Percentiles rank a stretch among this genome's conserved stretches.
These are phyloP conservation scores for Branchinecta lynchi DNA, from an alignment of 1,140 invertebrate genomes.

Conservation along the genomic window DNA sequence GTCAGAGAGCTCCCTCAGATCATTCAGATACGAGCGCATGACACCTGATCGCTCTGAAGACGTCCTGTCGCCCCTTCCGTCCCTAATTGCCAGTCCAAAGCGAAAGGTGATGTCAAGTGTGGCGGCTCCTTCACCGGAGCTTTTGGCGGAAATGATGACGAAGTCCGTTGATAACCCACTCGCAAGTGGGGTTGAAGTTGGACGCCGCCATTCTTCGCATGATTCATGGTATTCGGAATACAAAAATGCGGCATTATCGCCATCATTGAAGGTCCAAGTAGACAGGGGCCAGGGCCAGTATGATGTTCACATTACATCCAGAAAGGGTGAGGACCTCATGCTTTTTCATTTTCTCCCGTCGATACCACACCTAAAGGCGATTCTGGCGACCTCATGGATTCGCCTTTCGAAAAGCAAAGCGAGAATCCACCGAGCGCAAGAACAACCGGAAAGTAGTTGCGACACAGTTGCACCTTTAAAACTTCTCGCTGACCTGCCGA, in stretches of 20 bases:
- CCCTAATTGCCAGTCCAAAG: neutral
- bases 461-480: too few species aligned
- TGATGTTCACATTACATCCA: constrained; percentile 67
- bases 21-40: neutral
- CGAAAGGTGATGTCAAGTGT: neutral
- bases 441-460: too few species aligned
- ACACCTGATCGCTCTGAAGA: neutral
- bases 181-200: neutral
- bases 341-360: constrained; percentile 3
- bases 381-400: too few species aligned
- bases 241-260: constrained; percentile 34
- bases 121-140: neutral
- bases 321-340: constrained; percentile 49
- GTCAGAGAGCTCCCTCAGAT: neutral
- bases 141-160: constrained; percentile 20
- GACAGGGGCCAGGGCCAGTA: constrained; percentile 57
- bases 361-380: too few species aligned
- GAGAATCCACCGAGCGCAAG: too few species aligned
- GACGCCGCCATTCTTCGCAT: constrained; percentile 17
- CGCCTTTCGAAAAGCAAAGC: too few species aligned
- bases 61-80: neutral
- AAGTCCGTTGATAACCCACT: constrained; percentile 17
- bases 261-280: constrained; percentile 35
- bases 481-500: too few species aligned
- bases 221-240: constrained; percentile 43